Evolutionary conservation across 2,113 vertebrate genomes (phyloP).

Genomic region (Microtus pennsylvanicus): DNA sequence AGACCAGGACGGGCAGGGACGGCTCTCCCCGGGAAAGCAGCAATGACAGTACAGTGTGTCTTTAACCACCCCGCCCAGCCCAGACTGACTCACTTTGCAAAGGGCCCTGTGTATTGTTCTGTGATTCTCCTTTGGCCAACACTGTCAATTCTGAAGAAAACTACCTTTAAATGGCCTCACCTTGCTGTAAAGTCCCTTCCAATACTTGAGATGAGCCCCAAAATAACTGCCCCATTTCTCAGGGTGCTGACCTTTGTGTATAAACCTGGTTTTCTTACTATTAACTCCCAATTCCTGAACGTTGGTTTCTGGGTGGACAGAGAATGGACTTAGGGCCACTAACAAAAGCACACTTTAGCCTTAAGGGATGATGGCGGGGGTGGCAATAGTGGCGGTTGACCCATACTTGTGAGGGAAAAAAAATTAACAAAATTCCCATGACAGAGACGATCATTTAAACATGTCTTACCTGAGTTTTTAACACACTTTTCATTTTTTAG

Average conservation of each 20-base stretch:
- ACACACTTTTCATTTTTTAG: constrained; percentile 71
- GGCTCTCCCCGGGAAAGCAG: neutral
- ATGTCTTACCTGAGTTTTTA: constrained; percentile 74
- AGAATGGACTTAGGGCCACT: neutral
- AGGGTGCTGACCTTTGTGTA: neutral
- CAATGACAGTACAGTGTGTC: too few relatives aligned
- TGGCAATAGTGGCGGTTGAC: neutral
- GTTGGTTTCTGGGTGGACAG: neutral
- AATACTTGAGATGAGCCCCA: neutral
- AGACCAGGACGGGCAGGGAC: neutral
- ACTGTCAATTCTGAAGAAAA: neutral
- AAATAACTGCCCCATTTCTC: neutral
- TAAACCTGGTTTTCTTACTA: neutral
- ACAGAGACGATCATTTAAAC: neutral
- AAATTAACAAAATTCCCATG: neutral
- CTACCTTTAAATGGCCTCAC: neutral
- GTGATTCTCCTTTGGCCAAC: neutral
- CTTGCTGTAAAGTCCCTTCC: neutral
- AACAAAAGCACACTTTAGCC: neutral
- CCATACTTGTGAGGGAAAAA: neutral
- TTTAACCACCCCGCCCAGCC: neutral
- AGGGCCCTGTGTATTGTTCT: neutral
- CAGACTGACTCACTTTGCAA: neutral
- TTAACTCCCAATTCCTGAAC: neutral
- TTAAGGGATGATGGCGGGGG: neutral